These are phyloP conservation scores for Etia nguti DNA, from an alignment of 2,113 vertebrate species.

Conservation along the genomic window DNA sequence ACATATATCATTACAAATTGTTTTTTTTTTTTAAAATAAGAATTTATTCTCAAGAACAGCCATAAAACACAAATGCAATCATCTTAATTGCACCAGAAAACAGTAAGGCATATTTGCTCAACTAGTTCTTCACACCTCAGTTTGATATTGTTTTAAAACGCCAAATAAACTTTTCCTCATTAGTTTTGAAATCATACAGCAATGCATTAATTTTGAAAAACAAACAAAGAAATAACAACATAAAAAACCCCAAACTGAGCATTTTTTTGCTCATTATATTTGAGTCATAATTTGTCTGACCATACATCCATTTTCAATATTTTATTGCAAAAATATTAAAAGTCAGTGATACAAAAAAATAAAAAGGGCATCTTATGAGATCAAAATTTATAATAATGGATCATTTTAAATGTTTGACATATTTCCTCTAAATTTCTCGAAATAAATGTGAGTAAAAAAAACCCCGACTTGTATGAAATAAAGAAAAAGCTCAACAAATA, in stretches of 20 bases:
- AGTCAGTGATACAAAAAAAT: conserved; percentile 69
- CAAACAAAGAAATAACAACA: not conserved
- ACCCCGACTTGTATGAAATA: conserved; percentile 1
- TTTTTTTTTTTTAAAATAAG: conserved; percentile 29
- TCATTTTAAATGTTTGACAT: conserved; percentile 14
- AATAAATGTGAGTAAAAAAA: conserved; percentile 15
- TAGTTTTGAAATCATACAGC: conserved; percentile 9
- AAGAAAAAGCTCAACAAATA: conserved; percentile 31
- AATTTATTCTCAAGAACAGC: conserved; percentile 73
- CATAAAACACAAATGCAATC: conserved; percentile 70
- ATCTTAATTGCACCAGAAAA: conserved; percentile 61
- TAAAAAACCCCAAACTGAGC: not conserved
- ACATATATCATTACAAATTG: not conserved
- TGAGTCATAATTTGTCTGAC: conserved; percentile 42
- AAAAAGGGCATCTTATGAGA: conserved; percentile 59
- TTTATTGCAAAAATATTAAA: conserved; percentile 72
- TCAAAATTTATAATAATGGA: conserved; percentile 48
- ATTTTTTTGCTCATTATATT: not conserved
- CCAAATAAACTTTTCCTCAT: not conserved
- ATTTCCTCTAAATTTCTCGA: not conserved
- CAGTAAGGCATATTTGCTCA: conserved; percentile 69
- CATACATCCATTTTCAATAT: conserved; percentile 41
- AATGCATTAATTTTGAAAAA: conserved; percentile 29
- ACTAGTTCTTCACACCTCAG: conserved; percentile 3
- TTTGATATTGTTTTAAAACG: conserved; percentile 23